Percentiles rank a stretch among this genome's conserved stretches.
Evolutionary conservation across 1,140 invertebrate genomes (phyloP).

Genomic region (Monomorium pharaonis): DNA sequence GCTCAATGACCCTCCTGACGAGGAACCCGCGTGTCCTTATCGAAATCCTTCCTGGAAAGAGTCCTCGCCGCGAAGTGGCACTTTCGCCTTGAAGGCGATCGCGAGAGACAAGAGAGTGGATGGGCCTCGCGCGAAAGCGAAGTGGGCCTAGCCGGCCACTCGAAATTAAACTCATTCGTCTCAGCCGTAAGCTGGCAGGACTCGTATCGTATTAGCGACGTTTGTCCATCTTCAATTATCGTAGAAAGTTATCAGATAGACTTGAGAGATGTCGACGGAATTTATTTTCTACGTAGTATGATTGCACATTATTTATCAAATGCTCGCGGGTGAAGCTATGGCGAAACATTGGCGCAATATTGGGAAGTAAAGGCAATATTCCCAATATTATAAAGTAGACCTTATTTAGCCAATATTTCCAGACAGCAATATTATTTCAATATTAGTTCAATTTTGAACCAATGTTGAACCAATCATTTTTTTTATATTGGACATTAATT

Average conservation of each 20-base stretch:
- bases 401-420: too few species aligned
- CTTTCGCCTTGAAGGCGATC: conserved; percentile 62
- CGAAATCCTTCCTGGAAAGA: conserved; percentile 78
- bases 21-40: conserved; percentile 72
- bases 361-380: too few species aligned
- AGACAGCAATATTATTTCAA: too few species aligned
- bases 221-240: neutral
- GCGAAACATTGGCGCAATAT: too few species aligned
- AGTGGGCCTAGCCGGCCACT: conserved; percentile 33
- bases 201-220: neutral
- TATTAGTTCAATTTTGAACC: too few species aligned
- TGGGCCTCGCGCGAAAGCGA: conserved; percentile 1
- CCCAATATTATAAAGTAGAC: too few species aligned
- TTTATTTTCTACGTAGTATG: neutral
- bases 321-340: too few species aligned
- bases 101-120: conserved; percentile 72
- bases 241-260: neutral
- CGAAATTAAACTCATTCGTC: conserved; percentile 71
- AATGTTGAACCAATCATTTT: too few species aligned
- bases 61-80: conserved; percentile 69
- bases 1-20: conserved; percentile 66
- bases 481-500: too few species aligned
- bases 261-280: neutral
- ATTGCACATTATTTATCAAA: neutral
- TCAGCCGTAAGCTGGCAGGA: conserved; percentile 27